Base-by-base conservation (phyloP, 2,888 invertebrate species). In the Neelides folsomi region DNA sequence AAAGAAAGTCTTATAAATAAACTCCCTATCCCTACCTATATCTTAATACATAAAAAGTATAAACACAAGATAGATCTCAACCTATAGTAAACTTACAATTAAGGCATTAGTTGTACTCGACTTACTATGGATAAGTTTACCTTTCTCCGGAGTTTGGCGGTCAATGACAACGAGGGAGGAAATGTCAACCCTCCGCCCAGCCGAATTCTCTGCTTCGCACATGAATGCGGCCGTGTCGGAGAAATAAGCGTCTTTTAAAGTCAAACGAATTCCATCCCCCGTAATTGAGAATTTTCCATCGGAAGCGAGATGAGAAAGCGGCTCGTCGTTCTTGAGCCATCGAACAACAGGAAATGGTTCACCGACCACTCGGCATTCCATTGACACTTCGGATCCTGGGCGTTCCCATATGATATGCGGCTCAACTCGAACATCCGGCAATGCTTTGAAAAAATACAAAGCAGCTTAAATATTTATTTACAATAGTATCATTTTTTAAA, bases 221-320 rank as follows among this genome's bases (percentile, higher is more conserved):
- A 81, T 82, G 70, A 83, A 84, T 2, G 82, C 81, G 2, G 83
- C 84, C 0, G 82, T 82, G 69, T 84, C 83, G 9, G 79, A 77
- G 67, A 79, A 81, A 52, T 75, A 76, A 47, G 82, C 79, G 65
- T 78, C 76, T 52, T 74, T 75, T 43, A 84, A 75, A 57, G 76
- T 74, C 47, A 84, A 69, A 39, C 78, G 77, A 6, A 81, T 81
- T 15, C 80, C 80, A 66, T 81, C 80, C 4, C 80, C 80, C 41
- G 78, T 72, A 18, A 79, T 73, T 65, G 76, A 75, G 69, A 79
- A 81, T 67, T 80, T 80, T 27, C 27, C 27, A 58, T 73, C 73
- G 6, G 73, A 72, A 53, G 70, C 70, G 53, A 75, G 76, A 54
- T 77, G 66, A 58, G 73, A 71, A 34, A 79, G 67, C 3, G 77